Conservation (phyloP, 2,888 invertebrate species). For the Hofmannophila pseudospretella region DNA sequence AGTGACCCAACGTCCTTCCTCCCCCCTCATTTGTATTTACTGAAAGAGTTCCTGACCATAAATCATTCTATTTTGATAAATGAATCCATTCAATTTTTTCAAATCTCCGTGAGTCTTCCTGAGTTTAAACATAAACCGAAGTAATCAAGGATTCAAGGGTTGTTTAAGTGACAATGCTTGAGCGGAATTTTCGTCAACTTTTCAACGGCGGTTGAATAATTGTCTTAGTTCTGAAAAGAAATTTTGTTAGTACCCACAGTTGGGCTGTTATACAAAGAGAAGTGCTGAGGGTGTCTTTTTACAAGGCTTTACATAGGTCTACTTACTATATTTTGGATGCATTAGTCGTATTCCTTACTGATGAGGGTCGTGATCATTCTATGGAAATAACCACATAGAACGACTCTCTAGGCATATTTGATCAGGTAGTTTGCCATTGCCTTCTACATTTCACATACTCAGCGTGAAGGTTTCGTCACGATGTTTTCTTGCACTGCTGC, state of each 20-base stretch:
- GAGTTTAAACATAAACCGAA: constrained; percentile 24
- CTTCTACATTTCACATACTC: too few species aligned
- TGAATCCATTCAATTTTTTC: constrained; percentile 60
- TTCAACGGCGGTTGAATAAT: constrained; percentile 3
- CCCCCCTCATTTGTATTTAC: constrained; percentile 73
- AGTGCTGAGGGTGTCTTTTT: too few species aligned
- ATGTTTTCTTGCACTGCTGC: too few species aligned
- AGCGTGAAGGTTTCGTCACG: too few species aligned
- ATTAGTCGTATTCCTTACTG: too few species aligned
- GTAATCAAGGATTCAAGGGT: neutral
- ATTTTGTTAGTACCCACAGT: neutral
- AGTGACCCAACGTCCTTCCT: constrained; percentile 70
- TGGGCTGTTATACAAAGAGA: too few species aligned
- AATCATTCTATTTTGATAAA: constrained; percentile 71
- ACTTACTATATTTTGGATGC: too few species aligned
- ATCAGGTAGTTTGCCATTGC: too few species aligned
- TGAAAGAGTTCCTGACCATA: constrained; percentile 69
- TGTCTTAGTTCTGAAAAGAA: neutral
- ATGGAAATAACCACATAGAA: too few species aligned
- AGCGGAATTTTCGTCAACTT: constrained; percentile 2
- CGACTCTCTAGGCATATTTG: too few species aligned
- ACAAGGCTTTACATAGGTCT: too few species aligned
- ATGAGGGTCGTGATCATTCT: too few species aligned
- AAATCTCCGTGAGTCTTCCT: constrained; percentile 41
- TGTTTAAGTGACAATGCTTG: neutral